Evolutionary conservation across 2,113 vertebrate genomes (phyloP).

Genomic region (Hystrix cristata): DNA sequence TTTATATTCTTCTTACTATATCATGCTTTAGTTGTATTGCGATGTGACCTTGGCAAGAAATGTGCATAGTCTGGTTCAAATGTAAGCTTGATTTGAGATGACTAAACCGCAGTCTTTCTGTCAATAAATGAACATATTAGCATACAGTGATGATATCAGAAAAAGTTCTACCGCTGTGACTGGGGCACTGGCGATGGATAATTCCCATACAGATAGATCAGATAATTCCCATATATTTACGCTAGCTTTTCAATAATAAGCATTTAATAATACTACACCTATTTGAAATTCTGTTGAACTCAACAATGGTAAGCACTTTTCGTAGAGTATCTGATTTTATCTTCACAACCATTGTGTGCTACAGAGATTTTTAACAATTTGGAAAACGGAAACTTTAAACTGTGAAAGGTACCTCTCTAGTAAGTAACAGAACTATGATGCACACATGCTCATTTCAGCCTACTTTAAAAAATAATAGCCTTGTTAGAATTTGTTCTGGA

Average conservation of each 20-base stretch:
- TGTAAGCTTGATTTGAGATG: background rate
- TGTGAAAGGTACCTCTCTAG: background rate
- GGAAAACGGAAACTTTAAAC: background rate
- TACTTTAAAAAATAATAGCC: background rate
- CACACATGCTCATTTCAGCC: background rate
- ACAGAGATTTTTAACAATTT: background rate
- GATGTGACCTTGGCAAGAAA: background rate
- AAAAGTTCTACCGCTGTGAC: background rate
- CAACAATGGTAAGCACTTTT: background rate
- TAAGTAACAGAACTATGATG: background rate
- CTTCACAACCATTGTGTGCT: background rate
- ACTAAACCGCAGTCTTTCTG: background rate
- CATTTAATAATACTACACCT: background rate
- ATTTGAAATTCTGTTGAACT: background rate
- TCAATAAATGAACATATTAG: background rate
- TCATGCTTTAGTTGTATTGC: background rate
- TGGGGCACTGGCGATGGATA: background rate
- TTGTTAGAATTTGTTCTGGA: background rate
- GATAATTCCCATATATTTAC: background rate
- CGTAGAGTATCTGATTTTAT: background rate
- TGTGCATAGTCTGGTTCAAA: background rate
- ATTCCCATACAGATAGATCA: background rate
- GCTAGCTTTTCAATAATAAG: background rate
- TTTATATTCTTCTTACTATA: background rate
- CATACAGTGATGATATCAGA: background rate